These are phyloP conservation scores for Oncorhynchus mykiss DNA, from an alignment of 2,113 vertebrate species.

Conservation along the genomic window DNA sequence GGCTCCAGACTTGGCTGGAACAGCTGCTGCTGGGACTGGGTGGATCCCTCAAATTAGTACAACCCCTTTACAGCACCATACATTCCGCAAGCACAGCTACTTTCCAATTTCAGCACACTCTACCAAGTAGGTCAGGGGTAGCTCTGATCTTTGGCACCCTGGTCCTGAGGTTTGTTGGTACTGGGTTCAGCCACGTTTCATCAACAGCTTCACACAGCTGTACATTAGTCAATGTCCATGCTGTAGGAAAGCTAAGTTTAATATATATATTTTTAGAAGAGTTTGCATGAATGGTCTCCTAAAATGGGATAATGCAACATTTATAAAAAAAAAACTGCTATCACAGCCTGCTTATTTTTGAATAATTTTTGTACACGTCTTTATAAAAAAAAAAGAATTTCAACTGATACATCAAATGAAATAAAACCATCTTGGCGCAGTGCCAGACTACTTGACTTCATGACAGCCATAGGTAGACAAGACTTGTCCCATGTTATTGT, in stretches of 20 bases:
- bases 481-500: not conserved
- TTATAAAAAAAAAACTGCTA: not conserved
- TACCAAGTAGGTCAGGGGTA: constrained; percentile 62
- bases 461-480: not conserved
- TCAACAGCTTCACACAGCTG: not conserved
- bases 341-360: no score
- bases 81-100: constrained; percentile 65
- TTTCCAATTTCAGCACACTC: constrained; percentile 65
- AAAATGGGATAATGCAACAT: no score
- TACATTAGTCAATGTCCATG: not conserved
- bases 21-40: constrained; percentile 62
- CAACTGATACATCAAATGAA: not conserved
- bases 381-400: no score
- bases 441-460: constrained; percentile 6
- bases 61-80: constrained; percentile 59
- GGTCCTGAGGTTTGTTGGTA: not conserved
- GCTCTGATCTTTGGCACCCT: constrained; percentile 55
- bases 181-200: not conserved
- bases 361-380: no score
- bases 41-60: constrained; percentile 40
- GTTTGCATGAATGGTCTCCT: no score
- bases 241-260: no score
- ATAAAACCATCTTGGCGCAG: not conserved
- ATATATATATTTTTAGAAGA: no score
- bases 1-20: constrained; percentile 40